Conservation (phyloP, 1,140 invertebrate species). For the Vanessa tameamea region DNA sequence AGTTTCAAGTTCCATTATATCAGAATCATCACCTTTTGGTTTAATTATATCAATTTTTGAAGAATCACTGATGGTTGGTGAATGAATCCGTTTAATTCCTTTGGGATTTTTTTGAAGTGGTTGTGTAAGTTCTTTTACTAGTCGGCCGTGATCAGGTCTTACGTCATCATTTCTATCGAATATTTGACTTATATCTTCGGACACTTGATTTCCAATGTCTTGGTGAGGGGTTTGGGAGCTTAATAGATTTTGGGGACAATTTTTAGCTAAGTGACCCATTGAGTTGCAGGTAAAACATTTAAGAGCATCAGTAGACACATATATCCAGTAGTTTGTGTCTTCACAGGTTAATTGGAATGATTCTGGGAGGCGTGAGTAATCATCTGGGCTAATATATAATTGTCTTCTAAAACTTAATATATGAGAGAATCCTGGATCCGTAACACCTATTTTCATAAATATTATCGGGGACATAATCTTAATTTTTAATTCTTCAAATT, state of each 20-base stretch:
- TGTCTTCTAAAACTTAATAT: conserved; percentile 20
- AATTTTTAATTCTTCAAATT: too few species aligned
- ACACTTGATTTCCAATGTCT: background rate
- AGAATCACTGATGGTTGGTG: background rate
- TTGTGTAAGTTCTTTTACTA: background rate
- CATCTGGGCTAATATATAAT: conserved; percentile 1
- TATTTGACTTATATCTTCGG: background rate
- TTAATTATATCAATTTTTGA: background rate
- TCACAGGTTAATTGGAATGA: conserved; percentile 15
- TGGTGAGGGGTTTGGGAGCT: background rate
- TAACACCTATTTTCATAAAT: conserved; percentile 36
- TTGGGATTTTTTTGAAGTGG: background rate
- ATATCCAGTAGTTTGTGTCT: too few species aligned
- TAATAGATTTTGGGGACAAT: conserved; percentile 24
- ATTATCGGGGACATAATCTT: conserved; percentile 36
- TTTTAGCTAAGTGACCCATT: conserved; percentile 35
- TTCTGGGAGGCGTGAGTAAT: conserved; percentile 1
- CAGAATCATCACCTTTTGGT: background rate
- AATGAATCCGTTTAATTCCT: too few species aligned
- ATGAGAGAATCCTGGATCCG: conserved; percentile 35
- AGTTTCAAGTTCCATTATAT: background rate
- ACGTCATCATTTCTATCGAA: background rate
- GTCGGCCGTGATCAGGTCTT: background rate
- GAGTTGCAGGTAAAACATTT: conserved; percentile 26
- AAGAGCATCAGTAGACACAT: conserved; percentile 13